Conservation (phyloP, 1,140 invertebrate species). For the Atopsyche davidsoni region DNA sequence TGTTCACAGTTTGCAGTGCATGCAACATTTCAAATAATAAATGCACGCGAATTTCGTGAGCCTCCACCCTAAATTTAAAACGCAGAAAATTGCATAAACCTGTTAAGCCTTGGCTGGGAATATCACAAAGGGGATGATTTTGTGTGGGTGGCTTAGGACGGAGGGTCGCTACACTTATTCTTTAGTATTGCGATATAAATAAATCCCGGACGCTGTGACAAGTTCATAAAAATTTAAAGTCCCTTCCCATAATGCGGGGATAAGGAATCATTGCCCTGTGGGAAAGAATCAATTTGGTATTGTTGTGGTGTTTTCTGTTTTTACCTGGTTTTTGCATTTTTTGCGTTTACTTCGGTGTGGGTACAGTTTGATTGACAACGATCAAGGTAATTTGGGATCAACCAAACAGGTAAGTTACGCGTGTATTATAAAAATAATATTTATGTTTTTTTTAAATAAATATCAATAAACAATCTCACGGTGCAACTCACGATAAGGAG, state of each 20-base stretch:
- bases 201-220: constrained; percentile 17
- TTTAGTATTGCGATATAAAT: constrained; percentile 17
- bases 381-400: neutral
- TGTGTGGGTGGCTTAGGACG: constrained; percentile 16
- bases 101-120: constrained; percentile 22
- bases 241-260: constrained; percentile 6
- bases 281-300: constrained; percentile 6
- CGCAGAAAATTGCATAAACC: constrained; percentile 30
- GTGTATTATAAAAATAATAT: no score
- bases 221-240: constrained; percentile 24
- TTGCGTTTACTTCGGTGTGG: constrained; percentile 10
- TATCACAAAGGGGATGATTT: constrained; percentile 8
- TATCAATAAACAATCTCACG: no score
- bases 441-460: no score
- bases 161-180: constrained; percentile 11
- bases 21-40: constrained; percentile 12
- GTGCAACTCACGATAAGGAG: no score
- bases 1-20: constrained; percentile 15
- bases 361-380: constrained; percentile 5
- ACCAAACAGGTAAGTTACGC: neutral
- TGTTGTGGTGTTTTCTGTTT: neutral
- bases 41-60: constrained; percentile 17
- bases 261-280: constrained; percentile 10
- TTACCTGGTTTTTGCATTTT: neutral
- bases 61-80: constrained; percentile 22